Conservation (phyloP, 2,797 vertebrate species). For the Lutjanus argentimaculatus region DNA sequence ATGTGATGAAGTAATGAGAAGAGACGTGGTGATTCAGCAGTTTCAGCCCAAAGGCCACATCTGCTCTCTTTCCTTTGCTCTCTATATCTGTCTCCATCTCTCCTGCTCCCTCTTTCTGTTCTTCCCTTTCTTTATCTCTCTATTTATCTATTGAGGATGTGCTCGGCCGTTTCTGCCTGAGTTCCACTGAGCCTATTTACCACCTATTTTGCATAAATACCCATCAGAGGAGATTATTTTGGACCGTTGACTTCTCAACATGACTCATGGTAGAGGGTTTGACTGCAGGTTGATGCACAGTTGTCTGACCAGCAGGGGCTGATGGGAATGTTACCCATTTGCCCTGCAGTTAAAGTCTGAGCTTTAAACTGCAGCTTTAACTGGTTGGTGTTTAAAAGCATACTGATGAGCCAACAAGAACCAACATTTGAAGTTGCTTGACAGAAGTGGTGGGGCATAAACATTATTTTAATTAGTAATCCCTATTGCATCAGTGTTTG, state of each 20-base stretch:
- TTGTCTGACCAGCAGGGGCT: neutral
- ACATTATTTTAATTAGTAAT: neutral
- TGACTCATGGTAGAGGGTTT: constrained; percentile 42
- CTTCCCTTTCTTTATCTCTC: constrained; percentile 27
- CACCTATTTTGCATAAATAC: constrained; percentile 46
- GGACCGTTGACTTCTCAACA: constrained; percentile 46
- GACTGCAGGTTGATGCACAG: constrained; percentile 26
- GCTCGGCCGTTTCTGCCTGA: constrained; percentile 25
- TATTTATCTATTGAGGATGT: constrained; percentile 38
- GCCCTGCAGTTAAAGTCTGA: constrained; percentile 9
- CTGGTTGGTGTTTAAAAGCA: constrained; percentile 30
- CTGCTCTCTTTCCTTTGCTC: constrained; percentile 74
- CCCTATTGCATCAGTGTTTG: neutral
- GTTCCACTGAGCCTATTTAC: constrained; percentile 31
- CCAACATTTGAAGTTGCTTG: constrained; percentile 2
- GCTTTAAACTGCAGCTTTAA: constrained; percentile 9
- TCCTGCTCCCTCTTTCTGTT: constrained; percentile 5
- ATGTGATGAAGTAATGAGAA: constrained; percentile 81
- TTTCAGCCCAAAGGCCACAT: constrained; percentile 82
- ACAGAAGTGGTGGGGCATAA: neutral
- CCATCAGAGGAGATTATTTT: constrained; percentile 47
- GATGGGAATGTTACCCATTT: constrained; percentile 31
- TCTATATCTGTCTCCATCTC: constrained; percentile 51
- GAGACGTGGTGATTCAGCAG: constrained; percentile 86
- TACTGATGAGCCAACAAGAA: neutral